phyloP scores from a whole-genome alignment of 2,113 vertebrate species.

The Pimephales promelas region DNA sequence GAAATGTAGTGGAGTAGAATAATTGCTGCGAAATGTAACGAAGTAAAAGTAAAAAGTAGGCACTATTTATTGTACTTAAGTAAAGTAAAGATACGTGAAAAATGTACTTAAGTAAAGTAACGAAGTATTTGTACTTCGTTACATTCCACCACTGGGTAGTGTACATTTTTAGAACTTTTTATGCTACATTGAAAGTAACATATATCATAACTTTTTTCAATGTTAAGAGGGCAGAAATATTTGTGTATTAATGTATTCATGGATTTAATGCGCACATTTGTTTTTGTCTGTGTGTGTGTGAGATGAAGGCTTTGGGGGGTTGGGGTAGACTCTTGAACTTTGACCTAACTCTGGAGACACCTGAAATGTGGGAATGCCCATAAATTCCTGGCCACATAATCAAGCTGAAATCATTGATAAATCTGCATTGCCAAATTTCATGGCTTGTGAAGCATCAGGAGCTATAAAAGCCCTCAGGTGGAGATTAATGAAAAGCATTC shows the following conservation, averaged over 20 bases:
- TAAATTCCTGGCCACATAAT: constrained; percentile 28
- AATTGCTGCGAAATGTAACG: too few species aligned
- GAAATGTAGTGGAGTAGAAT: too few species aligned
- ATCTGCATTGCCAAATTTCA: constrained; percentile 17
- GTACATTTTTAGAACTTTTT: neutral
- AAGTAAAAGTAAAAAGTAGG: too few species aligned
- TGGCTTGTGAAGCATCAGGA: constrained; percentile 23
- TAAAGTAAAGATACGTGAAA: too few species aligned
- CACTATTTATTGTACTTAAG: too few species aligned
- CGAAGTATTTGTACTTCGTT: too few species aligned
- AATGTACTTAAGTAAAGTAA: too few species aligned
- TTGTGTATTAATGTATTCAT: neutral
- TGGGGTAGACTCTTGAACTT: neutral
- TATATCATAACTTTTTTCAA: neutral
- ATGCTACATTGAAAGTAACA: too few species aligned
- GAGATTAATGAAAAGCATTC: constrained; percentile 38
- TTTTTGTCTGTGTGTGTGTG: neutral
- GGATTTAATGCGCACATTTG: neutral
- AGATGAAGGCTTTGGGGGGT: neutral
- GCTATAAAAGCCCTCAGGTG: constrained; percentile 35
- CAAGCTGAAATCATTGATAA: constrained; percentile 10
- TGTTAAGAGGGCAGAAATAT: neutral
- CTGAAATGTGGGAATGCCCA: neutral
- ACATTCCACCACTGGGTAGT: too few species aligned
- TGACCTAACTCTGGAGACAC: constrained; percentile 8